phyloP scores from a whole-genome alignment of 2,113 vertebrate species.

The Dipodomys stephensi region DNA sequence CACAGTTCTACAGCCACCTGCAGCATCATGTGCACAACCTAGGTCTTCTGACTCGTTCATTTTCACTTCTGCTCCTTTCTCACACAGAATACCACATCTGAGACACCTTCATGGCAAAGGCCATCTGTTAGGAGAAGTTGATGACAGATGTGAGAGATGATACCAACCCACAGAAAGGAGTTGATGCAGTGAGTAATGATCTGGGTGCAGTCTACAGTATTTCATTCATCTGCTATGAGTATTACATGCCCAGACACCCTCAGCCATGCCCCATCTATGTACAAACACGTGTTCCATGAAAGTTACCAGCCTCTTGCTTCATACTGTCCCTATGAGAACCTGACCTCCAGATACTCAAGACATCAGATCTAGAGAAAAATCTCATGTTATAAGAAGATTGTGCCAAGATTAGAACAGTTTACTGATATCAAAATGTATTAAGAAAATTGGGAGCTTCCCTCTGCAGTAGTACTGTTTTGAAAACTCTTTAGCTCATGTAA shows the following conservation, averaged over 20 bases:
- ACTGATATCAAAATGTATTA: not conserved
- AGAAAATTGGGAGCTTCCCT: not conserved
- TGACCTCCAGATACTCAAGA: not conserved
- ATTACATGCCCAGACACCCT: not conserved
- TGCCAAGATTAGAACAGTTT: not conserved
- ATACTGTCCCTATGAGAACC: not conserved
- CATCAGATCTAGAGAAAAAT: not conserved
- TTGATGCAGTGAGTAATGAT: not conserved
- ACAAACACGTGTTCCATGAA: not conserved
- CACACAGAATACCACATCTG: not conserved
- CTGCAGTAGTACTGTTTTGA: not conserved
- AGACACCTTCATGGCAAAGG: not conserved
- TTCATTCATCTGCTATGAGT: not conserved
- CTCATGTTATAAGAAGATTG: not conserved
- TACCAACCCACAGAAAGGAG: not conserved
- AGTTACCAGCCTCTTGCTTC: not conserved
- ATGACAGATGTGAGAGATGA: not conserved
- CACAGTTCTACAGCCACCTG: not conserved
- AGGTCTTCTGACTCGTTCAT: not conserved
- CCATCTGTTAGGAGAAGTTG: not conserved
- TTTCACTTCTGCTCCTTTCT: not conserved
- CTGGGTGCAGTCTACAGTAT: not conserved
- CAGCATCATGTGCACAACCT: not conserved
- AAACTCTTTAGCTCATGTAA: not conserved
- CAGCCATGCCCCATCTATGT: not conserved